Conservation (phyloP, 53 echinoderm and acorn worm species). For the Echinometra lucunter region DNA sequence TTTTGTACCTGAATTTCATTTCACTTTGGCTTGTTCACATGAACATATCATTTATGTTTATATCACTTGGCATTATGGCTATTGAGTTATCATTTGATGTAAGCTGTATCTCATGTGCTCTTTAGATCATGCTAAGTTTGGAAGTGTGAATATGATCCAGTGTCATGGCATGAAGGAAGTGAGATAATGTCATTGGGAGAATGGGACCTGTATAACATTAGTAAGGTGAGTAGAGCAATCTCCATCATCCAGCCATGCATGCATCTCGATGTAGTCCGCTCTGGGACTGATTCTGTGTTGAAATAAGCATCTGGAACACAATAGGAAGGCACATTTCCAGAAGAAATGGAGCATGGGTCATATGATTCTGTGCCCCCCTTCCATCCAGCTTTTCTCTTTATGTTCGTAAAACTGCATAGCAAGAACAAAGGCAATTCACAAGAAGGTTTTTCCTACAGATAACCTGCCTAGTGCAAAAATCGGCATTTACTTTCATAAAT, state of each 20-base stretch:
- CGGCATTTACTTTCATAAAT: no score
- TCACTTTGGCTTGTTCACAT: background rate
- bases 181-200: slow-evolving; percentile 12
- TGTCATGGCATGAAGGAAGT: background rate
- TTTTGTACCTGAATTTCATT: no score
- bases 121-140: background rate
- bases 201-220: slow-evolving; percentile 32
- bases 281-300: background rate
- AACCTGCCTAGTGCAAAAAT: no score
- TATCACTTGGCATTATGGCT: background rate
- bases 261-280: background rate
- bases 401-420: background rate
- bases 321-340: background rate
- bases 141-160: background rate
- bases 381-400: background rate
- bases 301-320: background rate
- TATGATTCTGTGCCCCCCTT: background rate
- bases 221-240: background rate
- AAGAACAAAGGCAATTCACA: no score
- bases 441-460: no score
- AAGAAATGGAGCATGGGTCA: background rate
- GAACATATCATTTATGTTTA: background rate
- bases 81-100: background rate
- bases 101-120: background rate
- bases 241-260: background rate